Evolutionary conservation across 2,113 vertebrate species (phyloP).

Genomic region (Rattus norvegicus): GRCr8 NC_086023.1:129226001-129226500

Average conservation of each 20-base stretch:
- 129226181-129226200: not conserved
- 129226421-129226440: not conserved
- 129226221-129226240: too few relatives aligned
- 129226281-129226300: too few relatives aligned
- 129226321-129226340: too few relatives aligned
- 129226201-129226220: too few relatives aligned
- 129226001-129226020: not conserved
- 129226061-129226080: not conserved
- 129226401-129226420: not conserved
- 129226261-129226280: too few relatives aligned
- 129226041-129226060: not conserved
- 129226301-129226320: too few relatives aligned
- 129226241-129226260: too few relatives aligned
- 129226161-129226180: constrained; percentile 8
- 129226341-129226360: too few relatives aligned
- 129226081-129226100: not conserved
- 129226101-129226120: not conserved
- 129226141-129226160: not conserved
- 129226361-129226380: not conserved
- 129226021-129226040: not conserved
- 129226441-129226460: constrained; percentile 10
- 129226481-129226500: not conserved
- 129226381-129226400: too few relatives aligned
- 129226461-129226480: not conserved
- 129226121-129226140: not conserved